A percentile compares a stretch with the other conserved stretches of the same genome.
Evolutionary conservation across 37 sponge, comb jelly and placozoan genomes (phyloP).

Genomic region (Beroe ovata): DNA sequence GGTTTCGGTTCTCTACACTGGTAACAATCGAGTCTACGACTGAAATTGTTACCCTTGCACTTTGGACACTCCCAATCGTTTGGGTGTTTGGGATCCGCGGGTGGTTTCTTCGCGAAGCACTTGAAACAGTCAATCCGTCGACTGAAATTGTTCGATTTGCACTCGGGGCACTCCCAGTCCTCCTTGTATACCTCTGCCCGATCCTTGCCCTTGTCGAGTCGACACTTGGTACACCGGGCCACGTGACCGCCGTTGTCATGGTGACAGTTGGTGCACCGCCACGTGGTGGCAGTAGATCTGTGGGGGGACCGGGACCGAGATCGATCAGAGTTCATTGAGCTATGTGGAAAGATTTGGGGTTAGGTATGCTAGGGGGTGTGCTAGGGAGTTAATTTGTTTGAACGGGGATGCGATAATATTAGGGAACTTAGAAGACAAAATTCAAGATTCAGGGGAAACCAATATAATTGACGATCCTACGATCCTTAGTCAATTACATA

Average conservation of each 20-base stretch:
- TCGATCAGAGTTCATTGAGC: not conserved
- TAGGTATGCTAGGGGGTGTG: no score
- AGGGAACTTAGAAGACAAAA: no score
- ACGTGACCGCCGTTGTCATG: not conserved
- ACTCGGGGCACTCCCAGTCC: conserved; percentile 45
- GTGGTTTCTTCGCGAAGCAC: conserved; percentile 20
- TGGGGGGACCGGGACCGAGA: conserved; percentile 48
- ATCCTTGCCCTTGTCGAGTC: conserved; percentile 11
- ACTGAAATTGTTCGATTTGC: conserved; percentile 18
- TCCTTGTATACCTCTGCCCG: conserved; percentile 27
- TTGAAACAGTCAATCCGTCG: conserved; percentile 52
- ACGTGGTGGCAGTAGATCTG: not conserved
- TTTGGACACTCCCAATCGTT: conserved; percentile 47
- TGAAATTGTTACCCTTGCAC: conserved; percentile 63
- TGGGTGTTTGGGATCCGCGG: conserved; percentile 24
- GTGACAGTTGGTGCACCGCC: conserved; percentile 36
- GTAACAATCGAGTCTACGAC: not conserved
- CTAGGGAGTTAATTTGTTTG: no score
- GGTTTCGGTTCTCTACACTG: conserved; percentile 25
- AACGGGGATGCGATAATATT: no score
- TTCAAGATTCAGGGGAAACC: no score
- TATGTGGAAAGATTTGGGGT: no score
- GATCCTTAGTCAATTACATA: no score
- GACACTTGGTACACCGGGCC: not conserved
- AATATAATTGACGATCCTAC: no score